These are phyloP conservation scores for Ceratosolen fusciceps DNA, from an alignment of 1,140 invertebrate species.

Conservation along the genomic window DNA sequence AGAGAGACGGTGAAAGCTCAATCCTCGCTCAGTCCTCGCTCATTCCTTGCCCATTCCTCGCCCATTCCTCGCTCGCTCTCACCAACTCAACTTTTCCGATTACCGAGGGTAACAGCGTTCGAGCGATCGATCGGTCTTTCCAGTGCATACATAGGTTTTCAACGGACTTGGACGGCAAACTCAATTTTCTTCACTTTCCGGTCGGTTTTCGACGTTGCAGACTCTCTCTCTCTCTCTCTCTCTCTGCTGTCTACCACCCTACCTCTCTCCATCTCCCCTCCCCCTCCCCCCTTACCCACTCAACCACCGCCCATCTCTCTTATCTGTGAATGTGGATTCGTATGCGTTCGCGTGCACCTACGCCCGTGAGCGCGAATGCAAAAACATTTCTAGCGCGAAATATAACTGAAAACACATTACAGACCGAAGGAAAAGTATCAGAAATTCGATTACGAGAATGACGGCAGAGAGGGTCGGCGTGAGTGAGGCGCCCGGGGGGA, in stretches of 20 bases:
- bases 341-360: neutral
- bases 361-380: constrained; percentile 15
- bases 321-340: neutral
- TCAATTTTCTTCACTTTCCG: constrained; percentile 51
- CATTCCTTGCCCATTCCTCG: too few species aligned
- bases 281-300: neutral
- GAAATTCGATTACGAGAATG: constrained; percentile 2
- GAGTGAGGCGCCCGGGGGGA: too few species aligned
- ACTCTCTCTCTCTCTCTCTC: neutral
- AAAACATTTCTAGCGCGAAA: constrained; percentile 22
- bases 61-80: neutral
- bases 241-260: too few species aligned
- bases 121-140: constrained; percentile 20
- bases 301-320: neutral
- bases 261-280: neutral
- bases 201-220: neutral
- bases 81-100: constrained; percentile 46
- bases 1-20: neutral
- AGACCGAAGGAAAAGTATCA: neutral
- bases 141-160: constrained; percentile 18
- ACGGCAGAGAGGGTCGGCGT: too few species aligned
- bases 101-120: constrained; percentile 22
- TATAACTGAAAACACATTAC: constrained; percentile 16
- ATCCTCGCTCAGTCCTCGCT: neutral
- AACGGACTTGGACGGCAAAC: constrained; percentile 48